Conservation (phyloP, 2,797 vertebrate species). For the Morelia viridis region DNA sequence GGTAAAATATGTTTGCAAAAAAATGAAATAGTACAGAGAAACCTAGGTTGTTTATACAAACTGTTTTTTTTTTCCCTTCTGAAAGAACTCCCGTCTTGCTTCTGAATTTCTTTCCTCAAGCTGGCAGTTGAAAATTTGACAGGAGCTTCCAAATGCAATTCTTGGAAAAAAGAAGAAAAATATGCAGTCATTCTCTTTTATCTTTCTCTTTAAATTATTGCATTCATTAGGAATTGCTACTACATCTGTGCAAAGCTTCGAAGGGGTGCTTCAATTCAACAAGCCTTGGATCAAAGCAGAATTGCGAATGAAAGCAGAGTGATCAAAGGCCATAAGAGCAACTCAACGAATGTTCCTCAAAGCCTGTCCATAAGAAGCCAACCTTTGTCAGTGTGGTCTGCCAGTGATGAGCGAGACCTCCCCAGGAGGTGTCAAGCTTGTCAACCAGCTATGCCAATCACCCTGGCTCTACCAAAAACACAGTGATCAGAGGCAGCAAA, state of each 20-base stretch:
- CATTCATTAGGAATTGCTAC: neutral
- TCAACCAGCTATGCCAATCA: neutral
- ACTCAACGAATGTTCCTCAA: neutral
- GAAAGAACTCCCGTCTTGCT: neutral
- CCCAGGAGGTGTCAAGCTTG: neutral
- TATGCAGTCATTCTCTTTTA: slow-evolving; percentile 6
- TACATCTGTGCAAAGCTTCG: neutral
- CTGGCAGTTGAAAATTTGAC: slow-evolving; percentile 36
- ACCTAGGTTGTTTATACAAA: slow-evolving; percentile 66
- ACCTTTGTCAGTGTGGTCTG: neutral
- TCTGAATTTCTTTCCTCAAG: neutral
- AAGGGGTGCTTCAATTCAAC: neutral
- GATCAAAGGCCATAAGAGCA: neutral
- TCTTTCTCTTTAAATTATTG: neutral
- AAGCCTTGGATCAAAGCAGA: neutral
- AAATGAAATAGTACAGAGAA: slow-evolving; percentile 60
- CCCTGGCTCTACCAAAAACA: neutral
- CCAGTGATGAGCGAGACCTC: neutral
- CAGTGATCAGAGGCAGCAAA: neutral
- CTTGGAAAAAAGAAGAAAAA: neutral
- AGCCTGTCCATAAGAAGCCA: neutral
- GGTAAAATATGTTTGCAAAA: slow-evolving; percentile 58
- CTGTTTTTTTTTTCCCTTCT: slow-evolving; percentile 34
- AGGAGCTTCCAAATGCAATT: slow-evolving; percentile 21
- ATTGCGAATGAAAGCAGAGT: neutral